phyloP scores from a whole-genome alignment of 2,888 invertebrate species.

The Hyalella azteca region DNA sequence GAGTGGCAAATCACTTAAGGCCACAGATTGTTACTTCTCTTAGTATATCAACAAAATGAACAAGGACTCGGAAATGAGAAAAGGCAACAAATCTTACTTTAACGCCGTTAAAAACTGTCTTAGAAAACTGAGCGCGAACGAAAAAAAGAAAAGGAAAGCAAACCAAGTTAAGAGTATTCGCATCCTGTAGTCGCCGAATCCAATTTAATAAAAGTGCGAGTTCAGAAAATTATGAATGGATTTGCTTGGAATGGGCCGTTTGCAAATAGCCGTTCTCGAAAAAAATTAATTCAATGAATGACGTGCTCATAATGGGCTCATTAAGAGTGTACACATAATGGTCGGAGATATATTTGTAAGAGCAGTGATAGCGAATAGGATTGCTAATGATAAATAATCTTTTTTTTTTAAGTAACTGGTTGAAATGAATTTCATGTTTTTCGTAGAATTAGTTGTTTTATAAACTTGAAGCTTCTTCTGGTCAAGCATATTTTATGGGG shows the following conservation, averaged over 20 bases:
- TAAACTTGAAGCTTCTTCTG: too few species aligned
- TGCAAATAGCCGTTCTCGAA: neutral
- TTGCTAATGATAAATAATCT: too few species aligned
- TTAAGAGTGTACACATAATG: too few species aligned
- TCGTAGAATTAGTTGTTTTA: too few species aligned
- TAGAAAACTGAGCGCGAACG: neutral
- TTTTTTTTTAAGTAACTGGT: too few species aligned
- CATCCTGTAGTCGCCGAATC: neutral
- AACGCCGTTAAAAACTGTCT: constrained; percentile 9
- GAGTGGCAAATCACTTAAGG: neutral
- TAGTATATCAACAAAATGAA: neutral
- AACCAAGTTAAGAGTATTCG: too few species aligned
- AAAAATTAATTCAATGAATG: too few species aligned
- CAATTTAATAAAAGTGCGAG: neutral
- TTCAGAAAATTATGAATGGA: neutral
- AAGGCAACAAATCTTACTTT: constrained; percentile 10
- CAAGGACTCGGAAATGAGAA: neutral
- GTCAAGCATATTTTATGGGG: too few species aligned
- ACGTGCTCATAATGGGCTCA: too few species aligned
- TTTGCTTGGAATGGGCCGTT: neutral
- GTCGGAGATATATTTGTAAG: too few species aligned
- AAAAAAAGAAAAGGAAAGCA: neutral
- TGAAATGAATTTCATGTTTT: too few species aligned
- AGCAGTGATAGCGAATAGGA: too few species aligned
- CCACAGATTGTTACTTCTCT: neutral